Evolutionary conservation across 2,888 invertebrate species (phyloP).

Genomic region (Tanypteryx hageni): DNA sequence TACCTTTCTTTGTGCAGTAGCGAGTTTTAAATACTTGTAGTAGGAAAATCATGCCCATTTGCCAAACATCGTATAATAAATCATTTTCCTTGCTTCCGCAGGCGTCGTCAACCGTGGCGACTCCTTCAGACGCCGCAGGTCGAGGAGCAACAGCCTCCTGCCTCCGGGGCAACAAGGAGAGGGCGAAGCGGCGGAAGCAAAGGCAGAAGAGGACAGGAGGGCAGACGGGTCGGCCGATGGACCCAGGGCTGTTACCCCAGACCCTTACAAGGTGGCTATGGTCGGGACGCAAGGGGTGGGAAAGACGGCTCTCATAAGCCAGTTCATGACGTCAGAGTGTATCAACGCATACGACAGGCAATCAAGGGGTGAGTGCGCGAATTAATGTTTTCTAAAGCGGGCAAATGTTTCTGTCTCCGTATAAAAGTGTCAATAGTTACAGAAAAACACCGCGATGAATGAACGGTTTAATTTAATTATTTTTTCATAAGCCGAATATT

Average conservation of each 20-base stretch:
- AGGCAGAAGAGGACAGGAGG: conserved; percentile 70
- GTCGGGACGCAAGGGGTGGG: conserved; percentile 89
- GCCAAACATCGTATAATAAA: not conserved
- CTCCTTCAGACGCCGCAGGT: conserved; percentile 90
- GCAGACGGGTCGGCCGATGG: conserved; percentile 64
- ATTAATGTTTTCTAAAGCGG: not conserved
- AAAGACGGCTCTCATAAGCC: conserved; percentile 90
- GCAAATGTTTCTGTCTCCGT: not conserved
- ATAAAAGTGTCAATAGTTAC: too few relatives aligned
- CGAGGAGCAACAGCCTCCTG: conserved; percentile 87
- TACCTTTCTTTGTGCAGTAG: not conserved
- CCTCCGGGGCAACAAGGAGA: conserved; percentile 77
- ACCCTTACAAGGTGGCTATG: conserved; percentile 83
- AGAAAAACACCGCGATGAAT: too few relatives aligned
- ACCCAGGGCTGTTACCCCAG: conserved; percentile 67
- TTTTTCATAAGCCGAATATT: too few relatives aligned
- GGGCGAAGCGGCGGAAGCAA: conserved; percentile 70
- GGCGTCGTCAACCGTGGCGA: conserved; percentile 96
- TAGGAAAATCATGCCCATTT: not conserved
- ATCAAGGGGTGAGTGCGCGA: conserved; percentile 79
- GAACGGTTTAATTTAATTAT: too few relatives aligned
- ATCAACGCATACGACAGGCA: conserved; percentile 95
- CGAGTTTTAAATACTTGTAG: not conserved
- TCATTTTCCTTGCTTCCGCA: conserved; percentile 72
- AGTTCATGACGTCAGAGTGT: conserved; percentile 95